phyloP scores from a whole-genome alignment of 2,797 vertebrate species.

The Onychomys torridus region DNA sequence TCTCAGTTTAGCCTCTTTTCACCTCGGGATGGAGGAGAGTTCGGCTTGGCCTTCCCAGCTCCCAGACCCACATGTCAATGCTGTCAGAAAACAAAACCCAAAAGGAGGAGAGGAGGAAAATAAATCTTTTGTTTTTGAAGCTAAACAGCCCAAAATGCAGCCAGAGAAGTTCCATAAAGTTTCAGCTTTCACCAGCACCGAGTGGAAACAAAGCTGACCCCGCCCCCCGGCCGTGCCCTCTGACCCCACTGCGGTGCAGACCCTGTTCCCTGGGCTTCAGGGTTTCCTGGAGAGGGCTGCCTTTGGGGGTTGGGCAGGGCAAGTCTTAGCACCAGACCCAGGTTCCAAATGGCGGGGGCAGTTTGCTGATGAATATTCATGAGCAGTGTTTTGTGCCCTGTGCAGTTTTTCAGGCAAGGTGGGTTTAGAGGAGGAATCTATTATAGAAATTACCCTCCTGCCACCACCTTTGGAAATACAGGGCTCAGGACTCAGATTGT shows the following conservation, averaged over 20 bases:
- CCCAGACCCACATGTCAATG: conserved; percentile 81
- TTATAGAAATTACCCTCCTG: conserved; percentile 82
- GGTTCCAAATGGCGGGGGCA: conserved; percentile 86
- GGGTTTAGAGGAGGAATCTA: conserved; percentile 87
- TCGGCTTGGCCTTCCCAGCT: conserved; percentile 57
- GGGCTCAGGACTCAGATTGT: conserved; percentile 79
- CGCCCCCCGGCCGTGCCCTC: conserved; percentile 86
- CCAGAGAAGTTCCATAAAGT: conserved; percentile 88
- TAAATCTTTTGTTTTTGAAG: conserved; percentile 89
- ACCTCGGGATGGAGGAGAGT: conserved; percentile 31
- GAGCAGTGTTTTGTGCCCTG: conserved; percentile 84
- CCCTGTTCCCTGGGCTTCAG: conserved; percentile 83
- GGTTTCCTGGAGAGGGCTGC: conserved; percentile 80
- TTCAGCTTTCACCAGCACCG: conserved; percentile 87
- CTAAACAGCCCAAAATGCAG: conserved; percentile 89
- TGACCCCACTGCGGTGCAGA: conserved; percentile 87
- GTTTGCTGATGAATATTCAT: conserved; percentile 89
- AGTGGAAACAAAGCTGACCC: conserved; percentile 88
- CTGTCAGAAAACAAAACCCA: conserved; percentile 86
- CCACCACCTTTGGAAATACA: conserved; percentile 81
- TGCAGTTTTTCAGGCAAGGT: conserved; percentile 86
- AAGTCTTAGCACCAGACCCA: conserved; percentile 83
- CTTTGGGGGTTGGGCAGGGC: conserved; percentile 53
- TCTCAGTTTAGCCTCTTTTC: conserved; percentile 81
- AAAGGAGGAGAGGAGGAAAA: conserved; percentile 80